Conservation (phyloP, 2,113 vertebrate species). For the Chaetodon trifascialis region DNA sequence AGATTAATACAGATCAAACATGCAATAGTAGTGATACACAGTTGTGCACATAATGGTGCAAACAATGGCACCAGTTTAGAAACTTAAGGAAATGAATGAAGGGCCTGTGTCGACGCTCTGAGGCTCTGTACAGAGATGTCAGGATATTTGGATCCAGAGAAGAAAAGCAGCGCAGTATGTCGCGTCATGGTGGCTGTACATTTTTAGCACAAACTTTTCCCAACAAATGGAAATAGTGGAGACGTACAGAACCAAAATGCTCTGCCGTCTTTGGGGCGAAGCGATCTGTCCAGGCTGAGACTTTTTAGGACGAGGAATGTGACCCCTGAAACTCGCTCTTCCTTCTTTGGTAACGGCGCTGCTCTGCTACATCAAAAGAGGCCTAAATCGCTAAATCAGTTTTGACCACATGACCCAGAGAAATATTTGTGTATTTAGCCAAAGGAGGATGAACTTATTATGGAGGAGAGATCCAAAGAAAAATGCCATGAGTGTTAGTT, state of each 20-base stretch:
- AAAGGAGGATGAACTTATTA: slow-evolving; percentile 46
- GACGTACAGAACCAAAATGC: slow-evolving; percentile 20
- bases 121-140: neutral
- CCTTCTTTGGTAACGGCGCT: slow-evolving; percentile 77
- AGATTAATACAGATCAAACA: slow-evolving; percentile 52
- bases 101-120: neutral
- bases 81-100: slow-evolving; percentile 8
- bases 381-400: slow-evolving; percentile 66
- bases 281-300: slow-evolving; percentile 26
- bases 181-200: neutral
- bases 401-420: slow-evolving; percentile 66
- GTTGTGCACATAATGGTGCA: neutral
- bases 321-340: slow-evolving; percentile 54
- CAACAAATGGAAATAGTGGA: slow-evolving; percentile 29
- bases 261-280: slow-evolving; percentile 17
- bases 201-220: slow-evolving; percentile 4
- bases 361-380: slow-evolving; percentile 54
- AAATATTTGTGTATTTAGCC: slow-evolving; percentile 64
- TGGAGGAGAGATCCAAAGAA: slow-evolving; percentile 17
- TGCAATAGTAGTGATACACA: slow-evolving; percentile 20
- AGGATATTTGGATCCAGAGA: neutral
- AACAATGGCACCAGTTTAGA: slow-evolving; percentile 8
- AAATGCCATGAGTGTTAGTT: slow-evolving; percentile 2
- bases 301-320: slow-evolving; percentile 64
- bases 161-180: neutral